Conservation (phyloP, 2,797 vertebrate species). For the Luscinia luscinia region DNA sequence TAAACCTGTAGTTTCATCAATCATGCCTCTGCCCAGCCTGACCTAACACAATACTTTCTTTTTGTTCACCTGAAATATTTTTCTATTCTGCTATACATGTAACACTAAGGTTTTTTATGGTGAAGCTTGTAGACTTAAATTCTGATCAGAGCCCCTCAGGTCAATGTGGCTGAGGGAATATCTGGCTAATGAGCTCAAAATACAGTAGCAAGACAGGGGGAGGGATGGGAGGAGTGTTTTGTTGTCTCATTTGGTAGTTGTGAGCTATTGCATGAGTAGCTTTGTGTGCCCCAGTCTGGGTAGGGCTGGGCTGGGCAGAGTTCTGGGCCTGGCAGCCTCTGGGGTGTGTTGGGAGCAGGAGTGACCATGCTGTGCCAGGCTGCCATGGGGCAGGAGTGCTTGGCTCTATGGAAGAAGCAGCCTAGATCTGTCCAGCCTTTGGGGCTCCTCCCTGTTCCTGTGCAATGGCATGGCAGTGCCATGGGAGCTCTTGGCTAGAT, state of each 20-base stretch:
- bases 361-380: neutral
- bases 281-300: neutral
- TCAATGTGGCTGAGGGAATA: neutral
- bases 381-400: neutral
- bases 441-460: neutral
- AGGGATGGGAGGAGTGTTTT: neutral
- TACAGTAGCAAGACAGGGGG: neutral
- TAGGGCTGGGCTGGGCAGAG: neutral
- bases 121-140: neutral
- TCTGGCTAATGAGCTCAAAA: neutral
- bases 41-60: neutral
- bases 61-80: neutral
- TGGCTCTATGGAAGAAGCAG: neutral
- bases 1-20: neutral
- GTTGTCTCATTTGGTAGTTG: neutral
- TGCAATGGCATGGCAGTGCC: neutral
- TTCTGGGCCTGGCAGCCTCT: neutral
- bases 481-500: neutral
- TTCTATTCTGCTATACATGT: neutral
- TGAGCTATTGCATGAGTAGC: fast-evolving
- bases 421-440: neutral
- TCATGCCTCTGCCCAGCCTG: neutral
- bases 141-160: neutral
- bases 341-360: fast-evolving
- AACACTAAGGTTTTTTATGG: neutral